Evolutionary conservation across 2,888 invertebrate genomes (phyloP), one percentile per base, ranked within the genome.

Genomic region (Campopleginae sp.): DNA sequence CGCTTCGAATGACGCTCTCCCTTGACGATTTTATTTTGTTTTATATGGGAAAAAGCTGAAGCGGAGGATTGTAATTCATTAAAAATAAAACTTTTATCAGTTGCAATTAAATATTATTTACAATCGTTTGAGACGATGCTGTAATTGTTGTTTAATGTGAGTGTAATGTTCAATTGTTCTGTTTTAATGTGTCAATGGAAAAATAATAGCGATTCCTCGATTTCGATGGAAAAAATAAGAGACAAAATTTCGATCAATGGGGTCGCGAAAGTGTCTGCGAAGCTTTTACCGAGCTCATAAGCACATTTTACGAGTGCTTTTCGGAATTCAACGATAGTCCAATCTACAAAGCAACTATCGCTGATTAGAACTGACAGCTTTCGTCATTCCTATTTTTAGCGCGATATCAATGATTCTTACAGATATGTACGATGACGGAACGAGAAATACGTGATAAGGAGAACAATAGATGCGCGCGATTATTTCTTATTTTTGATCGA

Each of bases 401-500:
- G 2, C 17, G 17, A 61, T 44, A 61, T 17, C 27, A 61, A 27
- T 74, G 17, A 23, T 27, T 23, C 17, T 46, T 27, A 27, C 17
- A 42, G n/a, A 27, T 44, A 63, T 33, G 2, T 12, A 46, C 27
- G 46, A 63, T 63, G 38, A 65, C 38, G 3, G 17, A 31, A 65
- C 8, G 17, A 48, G 17, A 63, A 48, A 76, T 46, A 0, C 0
- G 48, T 38, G 48, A 76, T 65, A 65, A 63, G n/a, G 19, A 23
- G 27, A 58, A 31, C 1, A 38, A 38, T 51, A 38, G 48, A 46
- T 44, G 27, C 10, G 27, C 44, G 17, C 58, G 31, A 61, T 65
- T 65, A 14, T 48, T 51, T 42, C 54, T 33, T 63, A 63, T 76
- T 65, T 14, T 38, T 27, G 14, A 23, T 68, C 46, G 12, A 68